phyloP scores from a whole-genome alignment of 2,797 vertebrate genomes.

The Zenarchopterus dispar region DNA sequence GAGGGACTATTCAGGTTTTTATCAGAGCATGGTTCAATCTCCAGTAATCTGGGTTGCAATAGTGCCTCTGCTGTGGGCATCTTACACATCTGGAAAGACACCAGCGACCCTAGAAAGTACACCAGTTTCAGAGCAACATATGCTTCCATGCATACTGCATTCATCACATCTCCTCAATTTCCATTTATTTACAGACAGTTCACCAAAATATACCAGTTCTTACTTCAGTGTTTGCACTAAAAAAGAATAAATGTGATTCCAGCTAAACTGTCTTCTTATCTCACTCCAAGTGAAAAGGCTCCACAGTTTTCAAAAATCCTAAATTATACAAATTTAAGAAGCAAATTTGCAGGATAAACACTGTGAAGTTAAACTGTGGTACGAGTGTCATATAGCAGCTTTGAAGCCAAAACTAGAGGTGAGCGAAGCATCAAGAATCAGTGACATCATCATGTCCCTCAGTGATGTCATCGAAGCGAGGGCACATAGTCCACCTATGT shows the following conservation, averaged over 20 bases:
- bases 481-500: conserved; percentile 41
- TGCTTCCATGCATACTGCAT: too few species aligned
- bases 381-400: conserved; percentile 19
- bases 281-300: not conserved
- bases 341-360: not conserved
- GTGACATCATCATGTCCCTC: conserved; percentile 53
- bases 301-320: too few species aligned
- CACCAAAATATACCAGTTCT: not conserved
- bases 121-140: too few species aligned
- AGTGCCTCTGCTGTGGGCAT: too few species aligned
- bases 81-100: too few species aligned
- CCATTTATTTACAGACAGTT: too few species aligned
- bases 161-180: too few species aligned
- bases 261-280: not conserved
- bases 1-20: too few species aligned
- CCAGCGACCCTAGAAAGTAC: too few species aligned
- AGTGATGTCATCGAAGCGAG: conserved; percentile 62
- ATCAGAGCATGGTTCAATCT: too few species aligned
- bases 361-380: not conserved
- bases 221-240: not conserved
- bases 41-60: too few species aligned
- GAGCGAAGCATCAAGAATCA: conserved; percentile 9
- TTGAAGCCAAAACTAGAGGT: conserved; percentile 4
- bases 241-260: not conserved
- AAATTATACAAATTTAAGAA: not conserved